A percentile compares a stretch with the other conserved stretches of the same genome.
These are phyloP conservation scores for Acanthaster planci DNA, from an alignment of 35 echinoderm and acorn worm species.

Conservation along the genomic window DNA sequence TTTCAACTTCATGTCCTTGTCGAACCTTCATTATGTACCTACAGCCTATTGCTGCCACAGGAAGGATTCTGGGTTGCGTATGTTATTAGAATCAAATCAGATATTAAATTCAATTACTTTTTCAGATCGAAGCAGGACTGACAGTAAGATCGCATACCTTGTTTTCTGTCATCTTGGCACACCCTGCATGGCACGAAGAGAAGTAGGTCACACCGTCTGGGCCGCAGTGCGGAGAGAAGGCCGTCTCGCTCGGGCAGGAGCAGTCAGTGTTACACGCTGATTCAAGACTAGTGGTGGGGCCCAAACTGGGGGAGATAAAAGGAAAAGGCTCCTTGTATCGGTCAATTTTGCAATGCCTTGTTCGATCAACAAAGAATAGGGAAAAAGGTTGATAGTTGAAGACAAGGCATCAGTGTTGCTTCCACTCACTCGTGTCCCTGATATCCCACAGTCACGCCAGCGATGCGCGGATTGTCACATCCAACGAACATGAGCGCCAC, in stretches of 20 bases:
- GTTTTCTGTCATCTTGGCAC: conserved; percentile 29
- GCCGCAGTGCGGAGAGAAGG: conserved; percentile 48
- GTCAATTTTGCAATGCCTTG: no score
- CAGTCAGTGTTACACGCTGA: conserved; percentile 49
- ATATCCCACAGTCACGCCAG: conserved; percentile 13
- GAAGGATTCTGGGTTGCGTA: no score
- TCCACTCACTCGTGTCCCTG: neutral
- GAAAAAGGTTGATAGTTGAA: no score
- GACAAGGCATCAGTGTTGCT: no score
- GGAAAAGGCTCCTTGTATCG: neutral
- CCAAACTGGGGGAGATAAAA: neutral
- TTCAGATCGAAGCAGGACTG: neutral
- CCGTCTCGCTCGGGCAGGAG: conserved; percentile 4
- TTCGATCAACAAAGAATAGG: no score
- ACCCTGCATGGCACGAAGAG: conserved; percentile 79
- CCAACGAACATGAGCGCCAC: conserved; percentile 21
- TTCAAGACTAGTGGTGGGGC: neutral
- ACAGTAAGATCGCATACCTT: conserved; percentile 36
- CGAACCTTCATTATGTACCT: no score
- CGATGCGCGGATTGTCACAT: conserved; percentile 20
- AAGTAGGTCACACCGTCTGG: conserved; percentile 57
- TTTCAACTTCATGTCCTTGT: no score
- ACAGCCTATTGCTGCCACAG: no score
- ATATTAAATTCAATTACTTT: no score
- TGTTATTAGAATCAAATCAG: conserved; percentile 8